Evolutionary conservation across 2,888 invertebrate genomes (phyloP), one percentile per base, ranked within the genome.

Genomic region (Sabatieria punctata): DNA sequence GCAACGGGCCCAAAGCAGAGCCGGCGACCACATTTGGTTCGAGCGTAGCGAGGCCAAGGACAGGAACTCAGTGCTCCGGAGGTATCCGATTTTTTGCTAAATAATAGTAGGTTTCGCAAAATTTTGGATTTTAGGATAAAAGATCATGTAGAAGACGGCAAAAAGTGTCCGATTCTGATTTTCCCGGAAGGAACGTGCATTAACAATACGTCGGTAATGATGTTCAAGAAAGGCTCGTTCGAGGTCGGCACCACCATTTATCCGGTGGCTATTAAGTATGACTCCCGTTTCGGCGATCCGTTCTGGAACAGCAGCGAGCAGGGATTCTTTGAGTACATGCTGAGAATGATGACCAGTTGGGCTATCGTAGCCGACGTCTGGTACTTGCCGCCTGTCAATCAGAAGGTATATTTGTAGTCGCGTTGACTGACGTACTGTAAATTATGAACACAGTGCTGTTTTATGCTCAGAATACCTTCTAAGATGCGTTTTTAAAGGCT

Each of bases 151-250:
- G 83, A 85, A 1, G 83, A 93, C 63, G 78, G 81, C 1, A 77
- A 78, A 57, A 95, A 93, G 70, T 82, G 91, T 6, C 97, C 97
- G 0, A 93, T 97, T 65, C 74, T 97, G 30, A 95, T 97, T 60
- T 97, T 97, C 68, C 97, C 97, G 0, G 97, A 97, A 70, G 95
- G 97, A 50, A 99, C 97, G 0, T 99, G 97, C 69, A 97, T 99
- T 61, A 99, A 99, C 68, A 99, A 99, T 69, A 97, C 97, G 0
- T 91, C 91, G 0, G 95, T 99, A 6, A 97, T 99, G 97, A 95
- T 95, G 74, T 99, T 99, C 72, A 97, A 97, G 70, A 99, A 99
- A 68, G 97, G 97, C 13, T 91, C 91, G 66, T 99, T 99, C 67
- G 97, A 97, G 75, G 39, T 93, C n/a, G 91, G 85, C 2, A 83